phyloP scores from a whole-genome alignment of 2,113 vertebrate genomes.

The Tretioscincus oriximinensis region DNA sequence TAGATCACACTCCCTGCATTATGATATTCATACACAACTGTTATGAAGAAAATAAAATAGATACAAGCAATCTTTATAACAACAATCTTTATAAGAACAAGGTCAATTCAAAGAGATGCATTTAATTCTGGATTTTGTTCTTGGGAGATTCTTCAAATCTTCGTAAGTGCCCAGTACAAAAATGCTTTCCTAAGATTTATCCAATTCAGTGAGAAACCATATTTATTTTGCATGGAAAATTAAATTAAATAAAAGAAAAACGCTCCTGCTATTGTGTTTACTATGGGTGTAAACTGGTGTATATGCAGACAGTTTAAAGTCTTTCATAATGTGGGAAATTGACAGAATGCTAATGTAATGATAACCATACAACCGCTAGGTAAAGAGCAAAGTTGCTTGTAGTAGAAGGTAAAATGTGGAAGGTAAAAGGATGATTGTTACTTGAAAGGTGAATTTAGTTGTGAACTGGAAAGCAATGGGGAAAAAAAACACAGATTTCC shows the following conservation, averaged over 20 bases:
- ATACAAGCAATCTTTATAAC: neutral
- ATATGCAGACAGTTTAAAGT: neutral
- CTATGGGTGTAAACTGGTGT: neutral
- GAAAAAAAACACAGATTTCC: too few species aligned
- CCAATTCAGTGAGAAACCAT: neutral
- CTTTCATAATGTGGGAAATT: neutral
- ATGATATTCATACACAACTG: slow-evolving; percentile 29
- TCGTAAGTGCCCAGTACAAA: neutral
- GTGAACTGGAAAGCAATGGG: too few species aligned
- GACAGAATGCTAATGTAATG: too few species aligned
- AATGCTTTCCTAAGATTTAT: neutral
- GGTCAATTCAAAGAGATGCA: slow-evolving; percentile 10
- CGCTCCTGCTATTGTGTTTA: neutral
- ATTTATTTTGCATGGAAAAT: neutral
- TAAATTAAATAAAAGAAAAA: neutral
- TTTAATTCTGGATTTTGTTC: slow-evolving; percentile 26
- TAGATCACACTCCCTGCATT: neutral
- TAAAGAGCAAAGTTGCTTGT: neutral
- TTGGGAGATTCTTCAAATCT: neutral
- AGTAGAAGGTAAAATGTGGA: too few species aligned
- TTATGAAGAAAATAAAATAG: slow-evolving; percentile 15
- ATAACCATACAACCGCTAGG: neutral
- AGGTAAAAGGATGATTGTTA: too few species aligned
- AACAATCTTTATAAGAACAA: neutral
- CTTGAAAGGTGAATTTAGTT: too few species aligned